These are phyloP conservation scores for Perodicticus potto DNA, from an alignment of 2,797 vertebrate species.

Conservation along the genomic window DNA sequence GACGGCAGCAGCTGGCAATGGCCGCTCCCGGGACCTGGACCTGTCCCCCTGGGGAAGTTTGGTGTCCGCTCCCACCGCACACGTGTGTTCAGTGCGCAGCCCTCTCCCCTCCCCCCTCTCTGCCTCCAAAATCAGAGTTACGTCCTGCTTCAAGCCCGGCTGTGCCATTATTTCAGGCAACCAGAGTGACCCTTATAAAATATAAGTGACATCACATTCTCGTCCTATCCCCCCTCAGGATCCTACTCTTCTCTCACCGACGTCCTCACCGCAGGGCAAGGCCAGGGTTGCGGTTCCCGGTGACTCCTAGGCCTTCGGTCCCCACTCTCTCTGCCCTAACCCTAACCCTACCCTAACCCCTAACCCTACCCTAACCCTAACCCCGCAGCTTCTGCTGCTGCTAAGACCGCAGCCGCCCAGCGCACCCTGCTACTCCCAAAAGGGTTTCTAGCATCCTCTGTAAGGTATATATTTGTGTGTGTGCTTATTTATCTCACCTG, in stretches of 20 bases:
- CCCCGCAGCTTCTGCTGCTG: not conserved
- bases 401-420: not conserved
- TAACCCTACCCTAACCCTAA: too few species aligned
- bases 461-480: not conserved
- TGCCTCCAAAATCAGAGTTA: not conserved
- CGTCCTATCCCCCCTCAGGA: too few species aligned
- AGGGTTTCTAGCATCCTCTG: not conserved
- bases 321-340: not conserved
- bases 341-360: too few species aligned
- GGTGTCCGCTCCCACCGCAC: not conserved
- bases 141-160: not conserved
- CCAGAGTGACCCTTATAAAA: not conserved
- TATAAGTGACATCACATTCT: too few species aligned
- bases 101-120: not conserved
- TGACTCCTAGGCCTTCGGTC: not conserved
- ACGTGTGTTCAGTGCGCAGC: not conserved
- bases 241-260: not conserved
- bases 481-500: not conserved
- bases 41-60: not conserved
- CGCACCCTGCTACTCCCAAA: fast-evolving
- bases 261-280: not conserved
- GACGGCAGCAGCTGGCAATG: not conserved
- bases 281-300: too few species aligned
- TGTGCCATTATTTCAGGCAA: not conserved
- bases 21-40: not conserved